These are phyloP conservation scores for Apodemia hepburni DNA, from an alignment of 2,888 invertebrate genomes.

Conservation along the genomic window DNA sequence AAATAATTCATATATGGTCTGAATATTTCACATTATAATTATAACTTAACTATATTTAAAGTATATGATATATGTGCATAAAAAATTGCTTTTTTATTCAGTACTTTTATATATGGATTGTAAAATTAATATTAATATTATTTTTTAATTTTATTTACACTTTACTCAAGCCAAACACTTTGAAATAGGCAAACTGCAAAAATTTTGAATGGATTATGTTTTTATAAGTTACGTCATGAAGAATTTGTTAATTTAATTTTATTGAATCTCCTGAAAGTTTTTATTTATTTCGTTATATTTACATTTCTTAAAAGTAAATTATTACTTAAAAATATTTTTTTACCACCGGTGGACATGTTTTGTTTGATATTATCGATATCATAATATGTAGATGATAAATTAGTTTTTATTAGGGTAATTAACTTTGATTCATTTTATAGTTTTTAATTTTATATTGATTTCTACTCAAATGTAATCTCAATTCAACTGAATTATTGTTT, in stretches of 20 bases:
- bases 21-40: too few relatives aligned
- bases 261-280: conserved; percentile 39
- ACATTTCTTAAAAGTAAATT: conserved; percentile 19
- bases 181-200: neutral
- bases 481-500: conserved; percentile 42
- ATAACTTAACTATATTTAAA: too few relatives aligned
- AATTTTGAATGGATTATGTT: conserved; percentile 10
- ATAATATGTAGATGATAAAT: conserved; percentile 18
- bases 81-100: too few relatives aligned
- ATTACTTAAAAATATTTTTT: conserved; percentile 23
- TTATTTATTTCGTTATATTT: conserved; percentile 30
- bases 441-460: conserved; percentile 34
- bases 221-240: conserved; percentile 8
- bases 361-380: conserved; percentile 14
- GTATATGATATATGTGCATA: too few relatives aligned
- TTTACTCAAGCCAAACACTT: neutral
- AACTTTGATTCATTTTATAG: conserved; percentile 18
- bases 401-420: conserved; percentile 22
- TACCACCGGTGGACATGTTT: conserved; percentile 28
- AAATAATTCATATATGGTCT: too few relatives aligned
- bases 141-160: neutral
- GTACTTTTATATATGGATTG: too few relatives aligned
- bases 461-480: conserved; percentile 63
- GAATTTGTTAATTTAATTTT: conserved; percentile 28
- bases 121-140: neutral